Percentiles rank a stretch among this genome's conserved stretches.
phyloP scores from a whole-genome alignment of 1,140 invertebrate genomes.

The Atta cephalotes region DNA sequence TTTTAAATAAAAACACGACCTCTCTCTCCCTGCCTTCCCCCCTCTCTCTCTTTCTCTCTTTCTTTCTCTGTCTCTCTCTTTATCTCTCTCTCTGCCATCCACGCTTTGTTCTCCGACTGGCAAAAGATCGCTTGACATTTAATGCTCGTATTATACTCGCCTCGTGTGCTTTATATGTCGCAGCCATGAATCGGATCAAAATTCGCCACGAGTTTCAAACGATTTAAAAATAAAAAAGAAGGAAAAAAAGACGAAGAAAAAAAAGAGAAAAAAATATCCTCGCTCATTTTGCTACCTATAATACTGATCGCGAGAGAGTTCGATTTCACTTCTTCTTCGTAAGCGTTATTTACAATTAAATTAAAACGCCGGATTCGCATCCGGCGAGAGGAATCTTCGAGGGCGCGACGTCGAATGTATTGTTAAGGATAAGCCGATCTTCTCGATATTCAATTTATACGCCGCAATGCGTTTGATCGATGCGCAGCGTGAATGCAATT shows the following conservation, averaged over 20 bases:
- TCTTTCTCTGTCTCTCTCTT: neutral
- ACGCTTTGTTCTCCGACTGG: slow-evolving; percentile 24
- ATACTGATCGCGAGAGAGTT: neutral
- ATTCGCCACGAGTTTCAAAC: slow-evolving; percentile 44
- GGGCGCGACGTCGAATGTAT: slow-evolving; percentile 56
- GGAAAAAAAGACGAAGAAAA: no score
- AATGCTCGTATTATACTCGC: slow-evolving; percentile 61
- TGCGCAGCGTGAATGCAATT: slow-evolving; percentile 74
- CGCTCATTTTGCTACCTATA: neutral
- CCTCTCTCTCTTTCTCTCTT: neutral
- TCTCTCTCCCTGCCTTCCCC: neutral
- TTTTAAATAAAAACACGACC: slow-evolving; percentile 49
- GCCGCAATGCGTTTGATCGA: slow-evolving; percentile 75
- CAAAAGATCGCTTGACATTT: slow-evolving; percentile 60
- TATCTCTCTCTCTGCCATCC: neutral
- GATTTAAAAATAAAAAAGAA: neutral
- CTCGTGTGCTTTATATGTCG: neutral
- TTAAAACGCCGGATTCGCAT: slow-evolving; percentile 64
- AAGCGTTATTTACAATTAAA: slow-evolving; percentile 72
- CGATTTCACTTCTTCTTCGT: neutral
- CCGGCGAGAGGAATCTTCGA: slow-evolving; percentile 48
- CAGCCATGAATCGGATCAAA: slow-evolving; percentile 62
- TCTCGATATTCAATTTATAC: slow-evolving; percentile 78
- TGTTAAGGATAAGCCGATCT: slow-evolving; percentile 78
- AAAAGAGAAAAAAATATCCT: neutral